Evolutionary conservation across 2,113 vertebrate species (phyloP), one percentile per base, ranked within the genome.

Genomic region (Dipodomys ordii): DNA sequence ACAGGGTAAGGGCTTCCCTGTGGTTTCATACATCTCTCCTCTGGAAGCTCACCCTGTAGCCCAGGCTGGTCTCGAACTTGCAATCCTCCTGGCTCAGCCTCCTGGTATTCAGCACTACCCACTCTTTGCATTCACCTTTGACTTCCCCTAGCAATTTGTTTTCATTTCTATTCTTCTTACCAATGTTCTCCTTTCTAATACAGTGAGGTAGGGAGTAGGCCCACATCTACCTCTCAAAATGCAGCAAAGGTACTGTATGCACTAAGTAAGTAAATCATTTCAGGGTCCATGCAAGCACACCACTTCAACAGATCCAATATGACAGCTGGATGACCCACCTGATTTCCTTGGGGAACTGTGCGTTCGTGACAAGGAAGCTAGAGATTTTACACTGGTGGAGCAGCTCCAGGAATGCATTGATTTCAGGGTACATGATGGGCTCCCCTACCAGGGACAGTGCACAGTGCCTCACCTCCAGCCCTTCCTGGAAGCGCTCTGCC

Each of bases 341-440:
- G 97, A 99, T 99, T 96, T 99, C 99, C 77, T 97, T 94, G 0
- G 99, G 99, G 88, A 99, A 99, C 96, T 99, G 99, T 0, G 99
- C 99, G 0, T 99, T 99, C 87, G 99, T 99, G 83, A 99, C 99
- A 68, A 99, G 98, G 97, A 99, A 99, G 85, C 98, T 99, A 73
- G 99, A 99, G 98, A 99, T 99, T 77, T 92, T 87, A 0, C 91
- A 96, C 27, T 97, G 97, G 93, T 99, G 99, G 44, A 99, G 98
- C 8, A 99, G 98, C 91, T 97, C 98, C 65, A 99, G 91, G 2
- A 99, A 99, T 10, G 85, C 62, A 93, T 99, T 99, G 98, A 99
- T 99, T 96, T 99, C 98, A 0, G 99, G 99, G 97, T 99, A 99
- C 99, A 99, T 99, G 96, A 99, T 99, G 5, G 99, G 99, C 88